Percentiles rank a stretch among this genome's conserved stretches.
phyloP scores from a whole-genome alignment of 2,888 invertebrate species.

The Entomobrya proxima region DNA sequence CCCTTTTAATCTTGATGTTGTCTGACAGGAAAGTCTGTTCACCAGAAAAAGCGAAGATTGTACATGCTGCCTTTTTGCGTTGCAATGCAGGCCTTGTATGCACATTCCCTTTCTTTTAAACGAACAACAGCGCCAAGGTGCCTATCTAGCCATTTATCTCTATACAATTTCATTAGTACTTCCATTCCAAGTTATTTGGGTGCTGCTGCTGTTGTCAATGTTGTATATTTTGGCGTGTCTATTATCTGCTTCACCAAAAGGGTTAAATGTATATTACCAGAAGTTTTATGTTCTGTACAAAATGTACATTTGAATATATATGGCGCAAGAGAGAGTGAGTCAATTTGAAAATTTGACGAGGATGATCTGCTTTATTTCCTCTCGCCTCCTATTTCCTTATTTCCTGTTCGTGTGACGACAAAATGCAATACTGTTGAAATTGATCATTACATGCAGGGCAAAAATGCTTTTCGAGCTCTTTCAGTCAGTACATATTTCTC shows the following conservation, averaged over 20 bases:
- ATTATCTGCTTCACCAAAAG: background rate
- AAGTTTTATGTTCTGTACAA: background rate
- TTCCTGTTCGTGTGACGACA: background rate
- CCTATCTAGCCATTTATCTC: slow-evolving; percentile 24
- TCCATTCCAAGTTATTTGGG: slow-evolving; percentile 27
- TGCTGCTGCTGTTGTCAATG: slow-evolving; percentile 21
- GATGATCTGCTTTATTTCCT: slow-evolving; percentile 65
- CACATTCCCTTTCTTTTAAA: background rate
- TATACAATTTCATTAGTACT: slow-evolving; percentile 3
- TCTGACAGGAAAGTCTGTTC: slow-evolving; percentile 36
- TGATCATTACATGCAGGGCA: background rate
- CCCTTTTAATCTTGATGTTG: slow-evolving; percentile 45
- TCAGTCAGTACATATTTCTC: slow-evolving; percentile 14
- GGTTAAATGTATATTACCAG: slow-evolving; percentile 7
- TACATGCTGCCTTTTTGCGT: background rate
- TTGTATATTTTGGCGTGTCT: slow-evolving; percentile 41
- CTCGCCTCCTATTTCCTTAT: slow-evolving; percentile 4
- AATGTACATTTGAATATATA: background rate
- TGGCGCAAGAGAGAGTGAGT: background rate
- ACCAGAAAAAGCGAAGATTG: slow-evolving; percentile 1
- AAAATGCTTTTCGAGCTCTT: slow-evolving; percentile 26
- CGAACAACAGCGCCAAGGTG: slow-evolving; percentile 26
- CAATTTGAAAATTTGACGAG: slow-evolving; percentile 59
- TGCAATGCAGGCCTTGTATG: background rate
- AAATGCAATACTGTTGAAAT: background rate